Evolutionary conservation across 2,113 vertebrate genomes (phyloP).

Genomic region (Ardeotis arabs): DNA sequence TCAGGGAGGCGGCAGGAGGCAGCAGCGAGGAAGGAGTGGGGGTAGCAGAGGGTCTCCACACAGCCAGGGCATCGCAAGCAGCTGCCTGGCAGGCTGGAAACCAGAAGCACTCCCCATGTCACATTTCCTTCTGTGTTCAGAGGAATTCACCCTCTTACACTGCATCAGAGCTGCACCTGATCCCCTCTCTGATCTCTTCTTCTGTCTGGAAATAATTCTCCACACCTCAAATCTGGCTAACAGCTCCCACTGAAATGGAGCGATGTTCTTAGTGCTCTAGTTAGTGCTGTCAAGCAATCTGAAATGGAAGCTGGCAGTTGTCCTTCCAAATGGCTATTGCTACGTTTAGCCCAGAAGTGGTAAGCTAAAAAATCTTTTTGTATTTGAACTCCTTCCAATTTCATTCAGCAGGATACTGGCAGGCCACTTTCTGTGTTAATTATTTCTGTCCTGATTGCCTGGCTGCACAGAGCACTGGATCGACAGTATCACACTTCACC

Average conservation of each 20-base stretch:
- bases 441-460: constrained; percentile 80
- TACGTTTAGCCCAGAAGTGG: constrained; percentile 72
- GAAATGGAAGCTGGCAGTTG: constrained; percentile 77
- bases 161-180: not conserved
- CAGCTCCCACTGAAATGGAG: not conserved
- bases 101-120: not conserved
- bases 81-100: not conserved
- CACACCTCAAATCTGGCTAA: not conserved
- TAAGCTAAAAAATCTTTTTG: constrained; percentile 79
- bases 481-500: constrained; percentile 69
- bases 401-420: constrained; percentile 79
- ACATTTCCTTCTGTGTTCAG: not conserved
- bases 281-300: constrained; percentile 69
- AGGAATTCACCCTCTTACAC: not conserved
- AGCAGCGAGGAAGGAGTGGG: not conserved
- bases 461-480: constrained; percentile 74
- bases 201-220: not conserved
- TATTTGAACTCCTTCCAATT: constrained; percentile 79
- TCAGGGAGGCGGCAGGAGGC: not conserved
- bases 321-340: constrained; percentile 77
- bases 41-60: rapidly evolving
- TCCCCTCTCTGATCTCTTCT: not conserved
- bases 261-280: constrained; percentile 62
- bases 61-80: rapidly evolving
- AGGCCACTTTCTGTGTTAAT: constrained; percentile 77